Percentiles rank a stretch among this genome's conserved stretches.
Evolutionary conservation across 2,888 invertebrate genomes (phyloP).

Genomic region (Archips crataeganus): DNA sequence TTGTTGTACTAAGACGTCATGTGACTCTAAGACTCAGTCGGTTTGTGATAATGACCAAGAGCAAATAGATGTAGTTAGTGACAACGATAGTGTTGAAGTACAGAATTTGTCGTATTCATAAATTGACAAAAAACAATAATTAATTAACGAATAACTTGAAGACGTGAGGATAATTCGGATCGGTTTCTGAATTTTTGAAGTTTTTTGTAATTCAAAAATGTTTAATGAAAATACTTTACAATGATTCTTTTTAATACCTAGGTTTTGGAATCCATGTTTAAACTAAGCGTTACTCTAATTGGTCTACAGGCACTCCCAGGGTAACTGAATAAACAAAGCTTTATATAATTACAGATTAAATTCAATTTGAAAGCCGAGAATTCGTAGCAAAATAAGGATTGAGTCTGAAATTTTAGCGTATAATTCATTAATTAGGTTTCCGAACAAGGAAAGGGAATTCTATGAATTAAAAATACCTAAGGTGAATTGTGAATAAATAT

Average conservation of each 20-base stretch:
- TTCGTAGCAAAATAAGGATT: conserved; percentile 21
- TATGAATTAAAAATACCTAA: conserved; percentile 36
- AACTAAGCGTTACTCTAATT: conserved; percentile 14
- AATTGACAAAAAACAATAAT: conserved; percentile 19
- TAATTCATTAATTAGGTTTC: conserved; percentile 38
- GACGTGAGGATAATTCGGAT: neutral
- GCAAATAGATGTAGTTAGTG: conserved; percentile 81
- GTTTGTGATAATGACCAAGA: conserved; percentile 74
- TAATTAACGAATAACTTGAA: neutral
- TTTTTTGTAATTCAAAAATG: no score
- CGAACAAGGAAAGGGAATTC: conserved; percentile 38
- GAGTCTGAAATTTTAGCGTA: conserved; percentile 29
- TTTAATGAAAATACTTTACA: no score
- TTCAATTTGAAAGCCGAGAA: conserved; percentile 2
- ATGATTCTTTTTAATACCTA: no score
- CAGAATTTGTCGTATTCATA: conserved; percentile 71
- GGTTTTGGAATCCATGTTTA: conserved; percentile 11
- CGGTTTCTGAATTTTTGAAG: neutral
- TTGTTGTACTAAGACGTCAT: conserved; percentile 70
- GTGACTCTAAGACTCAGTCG: conserved; percentile 63
- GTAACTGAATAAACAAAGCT: conserved; percentile 16
- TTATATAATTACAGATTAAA: conserved; percentile 18
- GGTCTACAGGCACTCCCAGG: neutral
- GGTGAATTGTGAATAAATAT: conserved; percentile 47
- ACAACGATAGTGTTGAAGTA: conserved; percentile 69